Evolutionary conservation across 2,888 invertebrate genomes (phyloP).

Genomic region (Zelleria hepariella): DNA sequence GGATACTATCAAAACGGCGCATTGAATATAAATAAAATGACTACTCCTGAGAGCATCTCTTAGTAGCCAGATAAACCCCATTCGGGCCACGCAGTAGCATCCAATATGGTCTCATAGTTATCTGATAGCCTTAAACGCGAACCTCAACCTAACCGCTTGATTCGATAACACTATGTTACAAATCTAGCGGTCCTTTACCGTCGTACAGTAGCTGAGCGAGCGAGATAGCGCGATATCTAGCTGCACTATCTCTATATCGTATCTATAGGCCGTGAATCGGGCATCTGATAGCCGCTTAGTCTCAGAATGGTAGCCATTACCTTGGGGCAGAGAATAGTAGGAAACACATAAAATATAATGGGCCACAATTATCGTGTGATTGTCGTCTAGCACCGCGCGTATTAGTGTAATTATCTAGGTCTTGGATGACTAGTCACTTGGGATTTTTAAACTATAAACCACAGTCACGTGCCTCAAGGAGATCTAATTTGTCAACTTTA

Average conservation of each 20-base stretch:
- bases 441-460: not conserved
- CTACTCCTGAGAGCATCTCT: constrained; percentile 21
- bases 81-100: constrained; percentile 24
- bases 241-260: not conserved
- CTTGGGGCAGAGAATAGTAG: constrained; percentile 1
- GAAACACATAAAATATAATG: constrained; percentile 5
- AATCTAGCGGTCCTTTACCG: not conserved
- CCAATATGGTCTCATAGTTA: constrained; percentile 45
- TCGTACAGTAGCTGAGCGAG: not conserved
- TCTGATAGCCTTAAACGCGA: constrained; percentile 42
- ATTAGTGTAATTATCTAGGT: not conserved
- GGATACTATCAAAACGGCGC: not conserved
- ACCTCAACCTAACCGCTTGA: not conserved
- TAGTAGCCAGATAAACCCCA: not conserved
- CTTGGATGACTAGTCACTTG: not conserved
- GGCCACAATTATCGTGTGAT: not conserved
- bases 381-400: not conserved
- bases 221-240: not conserved
- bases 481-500: not conserved
- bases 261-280: not conserved
- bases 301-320: not conserved
- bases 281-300: not conserved
- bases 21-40: not conserved
- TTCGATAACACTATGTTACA: constrained; percentile 1
- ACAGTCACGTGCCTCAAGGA: not conserved